Base-by-base conservation (phyloP, 2,888 invertebrate genomes). In the Serripes groenlandicus region DNA sequence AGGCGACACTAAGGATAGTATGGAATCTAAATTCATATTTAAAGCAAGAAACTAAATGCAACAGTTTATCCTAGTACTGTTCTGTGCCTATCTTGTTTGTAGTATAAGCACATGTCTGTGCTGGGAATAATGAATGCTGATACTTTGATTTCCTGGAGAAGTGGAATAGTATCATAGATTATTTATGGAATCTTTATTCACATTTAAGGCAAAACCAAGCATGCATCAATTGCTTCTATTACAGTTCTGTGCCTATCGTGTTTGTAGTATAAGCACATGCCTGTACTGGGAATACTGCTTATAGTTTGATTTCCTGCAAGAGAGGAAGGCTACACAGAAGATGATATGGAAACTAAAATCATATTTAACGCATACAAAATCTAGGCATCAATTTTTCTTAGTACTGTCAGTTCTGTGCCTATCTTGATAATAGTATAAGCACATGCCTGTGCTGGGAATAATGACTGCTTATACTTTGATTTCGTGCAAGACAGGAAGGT, bases 401-500 rank as follows among this genome's bases (percentile, higher is more conserved):
- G 56, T 54, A 71, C 64, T n/a, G n/a, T n/a, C n/a, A 34, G 37
- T 30, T 58, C 0, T 72, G 66, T 37, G 71, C 71, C 56, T 75
- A 52, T 28, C 30, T n/a, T 2, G 0, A 18, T 21, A 15, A n/a
- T 5, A 37, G 18, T 54, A 71, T 71, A 49, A 81, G 81, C 77
- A 77, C 81, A 81, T 81, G 81, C 69, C 81, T 76, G 81, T 81
- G 76, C 76, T 73, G 58, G 72, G 72, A 66, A 35, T 34, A 58
- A 72, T 37, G 35, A 5, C 0, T 62, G n/a, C 21, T 4, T 11
- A 18, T 4, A n/a, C 23, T 42, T 42, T 42, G 15, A n/a, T n/a
- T n/a, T 11, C 42, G 9, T 42, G 11, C 9, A 42, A 18, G 18
- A 42, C 42, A 42, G 42, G 42, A 42, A 42, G 18, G 18, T 18